Conservation (phyloP, 2,888 invertebrate genomes). For the Phorcus lineatus region DNA sequence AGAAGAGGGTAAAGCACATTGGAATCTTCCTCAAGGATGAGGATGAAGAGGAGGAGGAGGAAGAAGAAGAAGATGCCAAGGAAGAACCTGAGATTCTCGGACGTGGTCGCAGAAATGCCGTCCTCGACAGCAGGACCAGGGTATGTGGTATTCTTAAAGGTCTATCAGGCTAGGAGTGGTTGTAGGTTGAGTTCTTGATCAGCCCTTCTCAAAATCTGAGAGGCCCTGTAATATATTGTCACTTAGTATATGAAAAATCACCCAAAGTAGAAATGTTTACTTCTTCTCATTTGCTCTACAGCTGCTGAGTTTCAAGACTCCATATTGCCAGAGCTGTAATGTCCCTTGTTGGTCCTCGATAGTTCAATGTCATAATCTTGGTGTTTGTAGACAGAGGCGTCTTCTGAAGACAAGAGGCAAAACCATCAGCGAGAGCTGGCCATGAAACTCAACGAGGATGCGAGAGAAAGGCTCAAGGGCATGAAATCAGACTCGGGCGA, state of each 20-base stretch:
- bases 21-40: constrained; percentile 90
- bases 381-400: constrained; percentile 89
- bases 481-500: constrained; percentile 78
- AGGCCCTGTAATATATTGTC: too few relatives aligned
- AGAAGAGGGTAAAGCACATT: constrained; percentile 95
- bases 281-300: too few relatives aligned
- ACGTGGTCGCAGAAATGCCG: constrained; percentile 87
- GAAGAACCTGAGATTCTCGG: constrained; percentile 82
- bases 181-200: too few relatives aligned
- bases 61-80: constrained; percentile 84
- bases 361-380: too few relatives aligned
- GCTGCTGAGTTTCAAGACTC: too few relatives aligned
- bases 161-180: too few relatives aligned
- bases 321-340: too few relatives aligned
- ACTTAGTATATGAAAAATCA: too few relatives aligned
- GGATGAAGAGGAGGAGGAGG: constrained; percentile 75
- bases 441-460: constrained; percentile 91
- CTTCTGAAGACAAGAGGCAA: constrained; percentile 97
- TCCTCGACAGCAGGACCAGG: constrained; percentile 93
- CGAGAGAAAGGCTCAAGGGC: constrained; percentile 92
- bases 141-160: constrained; percentile 65
- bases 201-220: too few relatives aligned
- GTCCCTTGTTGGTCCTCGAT: too few relatives aligned
- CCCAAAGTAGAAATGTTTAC: too few relatives aligned
- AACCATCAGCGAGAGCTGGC: constrained; percentile 97